Evolutionary conservation across 2,888 invertebrate genomes (phyloP), one percentile per base, ranked within the genome.

Genomic region (Drosophila demipolita): DNA sequence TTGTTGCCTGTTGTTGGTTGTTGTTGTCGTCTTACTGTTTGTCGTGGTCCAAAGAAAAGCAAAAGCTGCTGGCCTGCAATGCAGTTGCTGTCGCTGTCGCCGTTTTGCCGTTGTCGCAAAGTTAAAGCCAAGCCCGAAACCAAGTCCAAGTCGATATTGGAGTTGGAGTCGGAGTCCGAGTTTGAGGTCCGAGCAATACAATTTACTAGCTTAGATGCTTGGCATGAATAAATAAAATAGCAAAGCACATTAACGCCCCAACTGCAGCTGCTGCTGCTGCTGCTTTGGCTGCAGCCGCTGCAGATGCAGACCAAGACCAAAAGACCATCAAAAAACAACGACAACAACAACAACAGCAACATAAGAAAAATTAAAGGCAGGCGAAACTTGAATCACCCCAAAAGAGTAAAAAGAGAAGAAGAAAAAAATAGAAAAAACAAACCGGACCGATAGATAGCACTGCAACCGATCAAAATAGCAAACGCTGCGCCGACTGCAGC

Each of bases 181-280:
- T 42, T 75, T 82, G 89, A 73, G 77, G 88, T 83, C 85, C 80
- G 69, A 83, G 86, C 89, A 85, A 87, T 89, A 87, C 89, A 87
- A 90, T 89, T 86, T 89, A 87, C 87, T 84, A 82, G 89, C 82
- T 85, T 84, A 89, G 89, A 85, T 85, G 82, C 80, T 83, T 89
- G 90, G 80, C 87, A 88, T 90, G 87, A 86, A 89, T 89, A 89
- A 88, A 85, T 87, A 89, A 90, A 83, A 88, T 87, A 83, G 85
- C 88, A 75, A 85, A 88, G 88, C 89, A 89, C 89, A 89, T 89
- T 89, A 89, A 89, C 87, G 89, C 87, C 87, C 87, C 87, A 74
- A 74, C 85, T 89, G 87, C 87, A 89, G 87, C 87, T 87, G 87
- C 87, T 85, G 85, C 58, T 2, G 57, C 61, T 50, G 72, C 66